Evolutionary conservation across 2,888 invertebrate genomes (phyloP), one percentile per base, ranked within the genome.

Genomic region (Lampropteryx suffumata): DNA sequence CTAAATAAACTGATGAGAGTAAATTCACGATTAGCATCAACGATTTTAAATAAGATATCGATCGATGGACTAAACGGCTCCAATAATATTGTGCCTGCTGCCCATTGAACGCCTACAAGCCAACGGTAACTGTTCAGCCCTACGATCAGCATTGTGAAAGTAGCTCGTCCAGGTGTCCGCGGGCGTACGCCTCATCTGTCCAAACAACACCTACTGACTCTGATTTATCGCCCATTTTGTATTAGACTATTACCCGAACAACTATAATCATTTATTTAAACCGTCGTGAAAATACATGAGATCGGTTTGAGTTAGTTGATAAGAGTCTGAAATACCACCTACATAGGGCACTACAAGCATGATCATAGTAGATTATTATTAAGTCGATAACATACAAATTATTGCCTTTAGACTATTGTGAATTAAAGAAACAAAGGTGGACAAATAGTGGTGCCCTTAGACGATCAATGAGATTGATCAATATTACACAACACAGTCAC

Each of bases 171-270:
- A 57, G 51, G 59, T 69, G 70, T 55, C 61, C 59, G 64, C 58
- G 51, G 70, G 71, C 69, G 71, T 63, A 64, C 55, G 59, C 61
- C 66, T 62, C 73, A 71, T 75, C 74, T 67, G 62, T 73, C 73
- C 71, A 64, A 67, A 72, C 64, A 74, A 69, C 73, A 71, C 61
- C 61, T 58, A 61, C 61, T 34, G 48, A 52, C 59, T 55, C 52
- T 54, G 56, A 61, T 61, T 61, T 61, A 61, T 52, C 13, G 47
- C 14, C 51, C 17, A 46, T 53, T 53, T 40, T 44, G 44, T 29
- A 49, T 17, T 39, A 26, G 17, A 27, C 51, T 27, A 43, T 52
- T 51, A 46, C 41, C 41, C 37, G 33, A 39, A 26, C 39, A 14
- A 28, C 46, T 43, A 48, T 40, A 47, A 48, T 43, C 52, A 47